Percentiles rank a stretch among this genome's conserved stretches.
Conservation (phyloP, 2,113 vertebrate species). For the Andinoacara biseriatus region DNA sequence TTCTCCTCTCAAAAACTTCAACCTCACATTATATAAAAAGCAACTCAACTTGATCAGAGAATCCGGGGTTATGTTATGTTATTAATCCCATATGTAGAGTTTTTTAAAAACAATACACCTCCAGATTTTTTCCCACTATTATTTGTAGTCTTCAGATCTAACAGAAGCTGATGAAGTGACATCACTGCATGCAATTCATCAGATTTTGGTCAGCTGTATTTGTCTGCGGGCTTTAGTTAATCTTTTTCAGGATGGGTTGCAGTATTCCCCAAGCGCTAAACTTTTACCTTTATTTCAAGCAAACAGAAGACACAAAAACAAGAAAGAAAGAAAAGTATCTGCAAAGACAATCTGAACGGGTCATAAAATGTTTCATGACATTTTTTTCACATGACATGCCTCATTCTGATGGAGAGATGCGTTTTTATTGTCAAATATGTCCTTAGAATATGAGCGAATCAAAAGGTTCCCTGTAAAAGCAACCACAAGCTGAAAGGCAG, state of each 20-base stretch:
- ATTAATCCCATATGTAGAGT: background rate
- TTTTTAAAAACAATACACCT: background rate
- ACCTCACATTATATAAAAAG: background rate
- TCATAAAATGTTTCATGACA: background rate
- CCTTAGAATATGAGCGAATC: background rate
- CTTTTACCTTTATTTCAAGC: background rate
- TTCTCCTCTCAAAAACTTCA: background rate
- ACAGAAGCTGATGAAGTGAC: background rate
- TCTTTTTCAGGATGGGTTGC: background rate
- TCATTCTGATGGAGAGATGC: background rate
- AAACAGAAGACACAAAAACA: background rate
- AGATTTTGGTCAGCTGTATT: background rate
- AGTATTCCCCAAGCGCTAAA: background rate
- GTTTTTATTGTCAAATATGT: background rate
- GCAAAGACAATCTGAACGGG: background rate
- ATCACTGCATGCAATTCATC: background rate
- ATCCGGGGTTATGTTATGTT: background rate
- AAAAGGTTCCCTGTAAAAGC: background rate
- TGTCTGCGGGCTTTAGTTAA: background rate
- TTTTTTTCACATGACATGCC: background rate
- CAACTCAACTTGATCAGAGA: constrained; percentile 3
- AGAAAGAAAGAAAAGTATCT: no score
- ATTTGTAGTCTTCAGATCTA: background rate
- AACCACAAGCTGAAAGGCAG: background rate
- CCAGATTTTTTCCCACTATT: background rate